Percentiles rank a stretch among this genome's conserved stretches.
phyloP scores from a whole-genome alignment of 2,797 vertebrate genomes.

The Onychomys leucogaster region DNA sequence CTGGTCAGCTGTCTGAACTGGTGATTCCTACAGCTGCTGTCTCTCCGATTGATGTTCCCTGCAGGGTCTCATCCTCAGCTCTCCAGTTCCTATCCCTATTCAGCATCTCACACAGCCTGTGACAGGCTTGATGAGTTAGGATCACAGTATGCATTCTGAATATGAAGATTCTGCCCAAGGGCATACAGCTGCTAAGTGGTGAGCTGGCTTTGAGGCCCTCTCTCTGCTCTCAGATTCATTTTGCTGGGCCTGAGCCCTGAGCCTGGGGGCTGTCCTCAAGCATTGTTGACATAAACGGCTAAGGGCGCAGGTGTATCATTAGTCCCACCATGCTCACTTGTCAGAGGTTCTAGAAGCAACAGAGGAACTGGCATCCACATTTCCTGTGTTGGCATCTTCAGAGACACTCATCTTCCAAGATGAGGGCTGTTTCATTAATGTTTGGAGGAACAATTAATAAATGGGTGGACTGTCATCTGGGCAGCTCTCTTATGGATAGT shows the following conservation, averaged over 20 bases:
- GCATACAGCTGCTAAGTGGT: constrained; percentile 12
- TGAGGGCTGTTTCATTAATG: constrained; percentile 42
- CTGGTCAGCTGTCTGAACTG: background rate
- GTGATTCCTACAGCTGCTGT: background rate
- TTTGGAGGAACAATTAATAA: constrained; percentile 55
- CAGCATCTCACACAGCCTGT: background rate
- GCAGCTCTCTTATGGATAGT: background rate
- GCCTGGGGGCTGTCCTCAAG: background rate
- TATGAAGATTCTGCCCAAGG: constrained; percentile 47
- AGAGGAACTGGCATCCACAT: background rate
- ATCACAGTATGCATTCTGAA: constrained; percentile 17
- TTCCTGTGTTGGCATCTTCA: background rate
- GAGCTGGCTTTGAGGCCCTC: background rate
- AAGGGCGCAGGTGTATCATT: background rate
- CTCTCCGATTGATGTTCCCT: background rate
- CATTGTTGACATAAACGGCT: background rate
- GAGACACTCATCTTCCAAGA: background rate
- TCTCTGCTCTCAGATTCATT: background rate
- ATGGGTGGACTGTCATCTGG: constrained; percentile 30
- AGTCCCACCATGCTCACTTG: background rate
- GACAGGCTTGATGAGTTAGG: background rate
- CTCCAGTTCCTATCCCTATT: background rate
- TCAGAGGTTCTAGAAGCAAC: background rate
- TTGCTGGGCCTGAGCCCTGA: background rate
- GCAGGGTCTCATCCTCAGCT: background rate